Evolutionary conservation across 2,888 invertebrate species (phyloP), one percentile per base, ranked within the genome.

Genomic region (Cephalotes varians): DNA sequence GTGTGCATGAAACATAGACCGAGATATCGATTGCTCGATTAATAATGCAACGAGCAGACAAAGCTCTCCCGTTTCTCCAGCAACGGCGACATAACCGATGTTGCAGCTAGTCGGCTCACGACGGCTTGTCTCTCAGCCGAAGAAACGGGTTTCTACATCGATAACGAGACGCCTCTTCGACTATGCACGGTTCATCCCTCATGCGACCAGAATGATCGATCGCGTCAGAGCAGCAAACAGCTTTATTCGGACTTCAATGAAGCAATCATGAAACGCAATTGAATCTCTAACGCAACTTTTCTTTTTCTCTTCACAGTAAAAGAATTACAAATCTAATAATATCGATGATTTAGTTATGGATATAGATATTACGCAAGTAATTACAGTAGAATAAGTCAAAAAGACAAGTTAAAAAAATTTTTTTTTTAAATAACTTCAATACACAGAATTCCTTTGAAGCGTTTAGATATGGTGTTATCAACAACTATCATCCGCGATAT

Each of bases 1-100:
- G 62, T 58, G 82, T 85, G 81, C 82, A 81, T 82, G 72, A 81
- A 67, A 87, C 90, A 90, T 88, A 90, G 90, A 90, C 87, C 86
- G 88, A 87, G 86, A 91, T 92, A 93, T 93, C 93, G 93, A 93
- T 93, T 90, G 89, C 85, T 82, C 81, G 90, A 92, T 93, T 92
- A 93, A 93, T 93, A 93, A 93, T 93, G 92, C 91, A 93, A 89
- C 86, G 88, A 82, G 81, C 87, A 79, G 87, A 83, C 88, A 80
- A 82, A 85, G 86, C 81, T 64, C 81, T 47, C 71, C 71, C 47
- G 84, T 80, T 60, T 64, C 84, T 85, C 87, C 25, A 37, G 18
- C 62, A 47, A 31, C 60, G 62, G 49, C 82, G 82, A 87, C 87
- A 77, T 71, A 71, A 80, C 73, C 71, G 40, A 51, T 81, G 79